phyloP scores from a whole-genome alignment of 23 tunicate species.

The Diplosoma virens region DNA sequence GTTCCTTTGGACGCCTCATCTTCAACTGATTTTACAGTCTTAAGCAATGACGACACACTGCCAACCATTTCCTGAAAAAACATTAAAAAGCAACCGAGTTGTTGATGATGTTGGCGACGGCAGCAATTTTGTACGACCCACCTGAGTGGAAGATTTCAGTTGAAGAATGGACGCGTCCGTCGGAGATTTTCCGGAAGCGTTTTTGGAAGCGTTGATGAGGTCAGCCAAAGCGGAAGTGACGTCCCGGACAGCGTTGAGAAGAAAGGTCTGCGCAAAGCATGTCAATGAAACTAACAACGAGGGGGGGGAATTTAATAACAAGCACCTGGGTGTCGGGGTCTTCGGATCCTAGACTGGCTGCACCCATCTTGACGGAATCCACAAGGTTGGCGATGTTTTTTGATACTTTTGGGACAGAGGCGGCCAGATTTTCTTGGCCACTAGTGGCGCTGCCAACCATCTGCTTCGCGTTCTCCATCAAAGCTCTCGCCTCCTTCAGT shows the following conservation, averaged over 20 bases:
- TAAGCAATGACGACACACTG: slow-evolving; percentile 75
- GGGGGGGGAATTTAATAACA: background rate
- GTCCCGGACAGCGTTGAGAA: slow-evolving; percentile 82
- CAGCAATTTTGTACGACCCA: background rate
- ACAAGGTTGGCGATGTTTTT: slow-evolving; percentile 59
- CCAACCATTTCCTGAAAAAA: slow-evolving; percentile 90
- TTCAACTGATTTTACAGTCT: slow-evolving; percentile 89
- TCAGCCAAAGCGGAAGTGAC: slow-evolving; percentile 76
- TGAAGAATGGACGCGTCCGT: slow-evolving; percentile 59
- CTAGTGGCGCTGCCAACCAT: slow-evolving; percentile 66
- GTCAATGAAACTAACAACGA: too few species aligned
- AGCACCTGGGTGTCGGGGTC: slow-evolving; percentile 81
- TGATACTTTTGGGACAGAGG: slow-evolving; percentile 71
- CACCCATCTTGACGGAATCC: slow-evolving; percentile 74
- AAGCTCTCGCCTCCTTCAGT: slow-evolving; percentile 60
- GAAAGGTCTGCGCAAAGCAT: slow-evolving; percentile 61
- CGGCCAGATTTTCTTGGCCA: slow-evolving; percentile 81
- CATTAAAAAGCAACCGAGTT: too few species aligned
- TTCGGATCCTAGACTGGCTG: slow-evolving; percentile 76
- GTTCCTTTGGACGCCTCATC: slow-evolving; percentile 91
- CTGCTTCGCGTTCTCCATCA: slow-evolving; percentile 84
- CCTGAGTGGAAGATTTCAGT: slow-evolving; percentile 85
- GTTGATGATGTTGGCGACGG: too few species aligned
- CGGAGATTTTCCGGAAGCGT: slow-evolving; percentile 72
- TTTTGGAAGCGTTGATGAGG: slow-evolving; percentile 82